phyloP scores from a whole-genome alignment of 1,140 invertebrate genomes.

The Chymomyza costata region DNA sequence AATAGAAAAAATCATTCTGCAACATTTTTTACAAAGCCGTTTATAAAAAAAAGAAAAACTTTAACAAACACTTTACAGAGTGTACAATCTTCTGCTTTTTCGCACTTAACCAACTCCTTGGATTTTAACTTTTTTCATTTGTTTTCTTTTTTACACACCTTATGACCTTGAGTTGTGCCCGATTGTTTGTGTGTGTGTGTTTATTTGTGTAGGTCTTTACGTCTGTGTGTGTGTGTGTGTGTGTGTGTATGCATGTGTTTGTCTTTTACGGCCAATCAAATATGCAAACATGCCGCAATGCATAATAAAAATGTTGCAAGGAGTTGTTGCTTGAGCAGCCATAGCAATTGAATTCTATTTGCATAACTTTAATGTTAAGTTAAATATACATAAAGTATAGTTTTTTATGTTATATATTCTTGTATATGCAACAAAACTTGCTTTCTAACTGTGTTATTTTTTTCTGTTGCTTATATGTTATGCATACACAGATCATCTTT shows the following conservation, averaged over 20 bases:
- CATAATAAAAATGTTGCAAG: constrained; percentile 14
- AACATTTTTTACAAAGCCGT: no score
- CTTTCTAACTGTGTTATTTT: no score
- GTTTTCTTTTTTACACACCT: no score
- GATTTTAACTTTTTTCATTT: no score
- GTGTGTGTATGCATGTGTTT: no score
- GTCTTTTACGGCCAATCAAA: constrained; percentile 64
- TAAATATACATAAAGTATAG: constrained; percentile 49
- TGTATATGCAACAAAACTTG: no score
- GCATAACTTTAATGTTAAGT: constrained; percentile 50
- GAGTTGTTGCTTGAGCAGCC: constrained; percentile 11
- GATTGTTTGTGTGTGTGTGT: not conserved
- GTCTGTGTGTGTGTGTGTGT: constrained; percentile 23
- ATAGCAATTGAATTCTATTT: constrained; percentile 60
- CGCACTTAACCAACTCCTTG: no score
- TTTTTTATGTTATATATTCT: constrained; percentile 16
- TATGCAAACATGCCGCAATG: constrained; percentile 54
- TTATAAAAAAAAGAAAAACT: no score
- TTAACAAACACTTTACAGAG: no score
- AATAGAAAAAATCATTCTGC: no score
- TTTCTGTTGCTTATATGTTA: constrained; percentile 1
- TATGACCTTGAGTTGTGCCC: constrained; percentile 41
- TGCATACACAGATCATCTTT: constrained; percentile 82
- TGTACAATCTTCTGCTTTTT: no score
- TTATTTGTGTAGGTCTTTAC: constrained; percentile 2